These are phyloP conservation scores for Phania funesta DNA, from an alignment of 2,888 invertebrate species.

Conservation along the genomic window DNA sequence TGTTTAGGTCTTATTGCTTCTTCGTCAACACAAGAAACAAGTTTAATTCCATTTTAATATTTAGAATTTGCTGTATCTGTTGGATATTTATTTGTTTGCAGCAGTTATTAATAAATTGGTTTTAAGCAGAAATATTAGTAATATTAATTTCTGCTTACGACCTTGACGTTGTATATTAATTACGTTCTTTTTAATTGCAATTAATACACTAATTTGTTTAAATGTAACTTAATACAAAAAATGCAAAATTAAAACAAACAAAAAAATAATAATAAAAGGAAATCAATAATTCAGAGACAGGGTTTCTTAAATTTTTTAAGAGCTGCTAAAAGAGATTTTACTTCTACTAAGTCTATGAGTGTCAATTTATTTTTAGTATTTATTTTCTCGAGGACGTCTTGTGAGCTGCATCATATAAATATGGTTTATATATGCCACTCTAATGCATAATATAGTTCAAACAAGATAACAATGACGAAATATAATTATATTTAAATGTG, in stretches of 20 bases:
- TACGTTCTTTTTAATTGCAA: background rate
- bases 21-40: background rate
- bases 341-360: too few relatives aligned
- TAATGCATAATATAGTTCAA: too few relatives aligned
- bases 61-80: background rate
- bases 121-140: background rate
- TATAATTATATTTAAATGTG: too few relatives aligned
- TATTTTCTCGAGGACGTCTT: too few relatives aligned
- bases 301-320: background rate
- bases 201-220: background rate
- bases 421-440: too few relatives aligned
- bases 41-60: conserved; percentile 16
- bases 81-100: background rate
- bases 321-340: too few relatives aligned
- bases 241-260: background rate
- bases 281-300: background rate
- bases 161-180: conserved; percentile 5
- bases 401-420: too few relatives aligned
- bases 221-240: background rate
- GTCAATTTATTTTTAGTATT: too few relatives aligned
- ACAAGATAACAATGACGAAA: too few relatives aligned
- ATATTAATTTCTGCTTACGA: background rate
- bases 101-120: background rate
- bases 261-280: background rate
- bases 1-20: background rate